These are phyloP conservation scores for Pseudochaenichthys georgianus DNA, from an alignment of 2,797 vertebrate genomes.

Conservation along the genomic window DNA sequence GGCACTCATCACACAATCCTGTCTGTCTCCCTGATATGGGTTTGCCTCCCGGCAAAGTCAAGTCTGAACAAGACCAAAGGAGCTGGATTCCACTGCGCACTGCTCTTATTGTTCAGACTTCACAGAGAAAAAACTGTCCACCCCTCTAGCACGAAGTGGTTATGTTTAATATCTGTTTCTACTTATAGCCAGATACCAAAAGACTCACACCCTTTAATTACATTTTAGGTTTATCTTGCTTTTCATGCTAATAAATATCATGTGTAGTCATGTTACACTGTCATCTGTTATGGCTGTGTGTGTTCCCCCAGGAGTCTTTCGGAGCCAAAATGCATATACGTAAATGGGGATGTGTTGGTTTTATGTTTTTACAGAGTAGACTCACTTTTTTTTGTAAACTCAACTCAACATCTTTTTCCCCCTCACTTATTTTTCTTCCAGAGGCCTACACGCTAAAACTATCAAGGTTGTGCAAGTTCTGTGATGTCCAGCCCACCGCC, in stretches of 20 bases:
- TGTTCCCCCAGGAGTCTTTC: not conserved
- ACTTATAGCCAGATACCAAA: conserved; percentile 32
- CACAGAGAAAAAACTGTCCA: conserved; percentile 34
- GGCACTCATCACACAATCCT: conserved; percentile 68
- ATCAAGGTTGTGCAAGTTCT: conserved; percentile 75
- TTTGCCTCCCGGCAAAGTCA: conserved; percentile 68
- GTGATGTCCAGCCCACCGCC: conserved; percentile 66
- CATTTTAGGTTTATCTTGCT: conserved; percentile 5
- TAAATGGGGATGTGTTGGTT: not conserved
- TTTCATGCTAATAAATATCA: conserved; percentile 18
- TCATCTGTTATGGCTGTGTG: no score
- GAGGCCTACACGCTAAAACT: conserved; percentile 43
- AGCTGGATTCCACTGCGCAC: conserved; percentile 43
- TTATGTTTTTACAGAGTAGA: not conserved
- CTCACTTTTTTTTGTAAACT: not conserved
- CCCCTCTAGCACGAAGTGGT: conserved; percentile 31
- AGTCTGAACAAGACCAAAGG: conserved; percentile 71
- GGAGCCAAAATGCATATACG: not conserved
- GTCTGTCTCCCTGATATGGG: conserved; percentile 65
- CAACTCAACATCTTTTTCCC: not conserved
- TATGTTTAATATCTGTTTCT: conserved; percentile 38
- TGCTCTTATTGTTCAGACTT: conserved; percentile 60
- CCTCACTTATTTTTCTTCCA: conserved; percentile 29
- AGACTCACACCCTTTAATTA: conserved; percentile 15
- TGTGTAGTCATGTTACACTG: not conserved